Evolutionary conservation across 2,888 invertebrate species (phyloP).

Genomic region (Andrena flavipes): DNA sequence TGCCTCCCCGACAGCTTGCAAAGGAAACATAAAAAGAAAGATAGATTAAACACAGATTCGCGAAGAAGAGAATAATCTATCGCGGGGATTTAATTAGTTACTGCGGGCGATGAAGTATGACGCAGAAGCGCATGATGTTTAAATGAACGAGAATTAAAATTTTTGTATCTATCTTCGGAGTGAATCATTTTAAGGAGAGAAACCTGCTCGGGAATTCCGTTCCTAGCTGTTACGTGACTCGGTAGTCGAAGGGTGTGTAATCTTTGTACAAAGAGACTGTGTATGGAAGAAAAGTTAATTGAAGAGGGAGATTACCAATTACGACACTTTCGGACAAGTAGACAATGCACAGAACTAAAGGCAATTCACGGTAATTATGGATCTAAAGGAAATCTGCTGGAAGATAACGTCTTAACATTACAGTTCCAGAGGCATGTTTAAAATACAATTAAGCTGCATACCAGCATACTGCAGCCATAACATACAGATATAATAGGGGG

Average conservation of each 20-base stretch:
- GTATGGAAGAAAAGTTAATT: conserved; percentile 26
- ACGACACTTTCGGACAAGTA: conserved; percentile 24
- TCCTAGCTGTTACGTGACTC: neutral
- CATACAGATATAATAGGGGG: conserved; percentile 51
- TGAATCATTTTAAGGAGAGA: neutral
- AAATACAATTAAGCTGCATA: conserved; percentile 70
- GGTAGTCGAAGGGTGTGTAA: neutral
- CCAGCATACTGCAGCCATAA: conserved; percentile 75
- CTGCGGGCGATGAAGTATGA: conserved; percentile 29
- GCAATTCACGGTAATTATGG: conserved; percentile 35
- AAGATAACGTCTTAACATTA: conserved; percentile 65
- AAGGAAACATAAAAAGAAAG: conserved; percentile 77
- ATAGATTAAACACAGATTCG: conserved; percentile 69
- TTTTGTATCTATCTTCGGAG: neutral
- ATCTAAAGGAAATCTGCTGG: conserved; percentile 21
- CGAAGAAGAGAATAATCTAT: conserved; percentile 47
- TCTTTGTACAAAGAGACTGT: conserved; percentile 19
- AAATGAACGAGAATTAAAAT: neutral
- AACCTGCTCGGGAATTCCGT: neutral
- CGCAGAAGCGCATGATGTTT: conserved; percentile 23
- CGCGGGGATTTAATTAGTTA: conserved; percentile 42
- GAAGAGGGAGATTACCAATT: conserved; percentile 4
- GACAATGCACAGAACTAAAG: conserved; percentile 60
- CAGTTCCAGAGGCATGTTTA: conserved; percentile 67
- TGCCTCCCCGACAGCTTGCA: conserved; percentile 84